A percentile compares a stretch with the other conserved stretches of the same genome.
phyloP scores from a whole-genome alignment of 2,113 vertebrate species.

The Zosterops borbonicus region DNA sequence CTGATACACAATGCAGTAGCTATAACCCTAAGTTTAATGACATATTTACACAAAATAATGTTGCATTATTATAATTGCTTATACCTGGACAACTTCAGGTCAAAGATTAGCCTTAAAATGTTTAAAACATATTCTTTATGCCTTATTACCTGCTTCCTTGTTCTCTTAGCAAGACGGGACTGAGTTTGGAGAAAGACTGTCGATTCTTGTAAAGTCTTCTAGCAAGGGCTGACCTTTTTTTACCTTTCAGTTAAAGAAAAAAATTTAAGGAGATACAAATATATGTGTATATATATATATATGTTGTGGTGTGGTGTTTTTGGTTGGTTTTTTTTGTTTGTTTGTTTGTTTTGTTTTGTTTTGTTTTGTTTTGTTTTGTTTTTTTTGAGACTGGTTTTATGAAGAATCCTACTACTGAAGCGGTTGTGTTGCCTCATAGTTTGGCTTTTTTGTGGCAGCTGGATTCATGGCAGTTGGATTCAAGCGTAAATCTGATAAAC shows the following conservation, averaged over 20 bases:
- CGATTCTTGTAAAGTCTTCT: neutral
- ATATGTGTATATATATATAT: neutral
- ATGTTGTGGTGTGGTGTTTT: neutral
- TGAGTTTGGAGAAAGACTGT: neutral
- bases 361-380: neutral
- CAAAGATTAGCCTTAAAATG: neutral
- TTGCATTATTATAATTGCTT: neutral
- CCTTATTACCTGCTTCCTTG: neutral
- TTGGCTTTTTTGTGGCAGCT: neutral
- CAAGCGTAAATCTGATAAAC: neutral
- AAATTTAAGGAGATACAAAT: neutral
- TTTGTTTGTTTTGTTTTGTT: too few species aligned
- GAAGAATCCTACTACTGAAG: neutral
- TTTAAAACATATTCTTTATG: neutral
- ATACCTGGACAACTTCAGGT: neutral
- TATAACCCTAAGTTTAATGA: neutral
- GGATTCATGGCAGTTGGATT: neutral
- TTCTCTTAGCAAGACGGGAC: neutral
- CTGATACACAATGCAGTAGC: neutral
- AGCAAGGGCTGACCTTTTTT: neutral
- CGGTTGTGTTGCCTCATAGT: neutral
- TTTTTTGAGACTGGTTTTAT: neutral
- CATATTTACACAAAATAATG: neutral
- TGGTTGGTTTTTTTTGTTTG: neutral
- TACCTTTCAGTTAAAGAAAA: neutral